Base-by-base conservation (phyloP, 2,113 vertebrate genomes). In the Tricholaema leucomelas region DNA sequence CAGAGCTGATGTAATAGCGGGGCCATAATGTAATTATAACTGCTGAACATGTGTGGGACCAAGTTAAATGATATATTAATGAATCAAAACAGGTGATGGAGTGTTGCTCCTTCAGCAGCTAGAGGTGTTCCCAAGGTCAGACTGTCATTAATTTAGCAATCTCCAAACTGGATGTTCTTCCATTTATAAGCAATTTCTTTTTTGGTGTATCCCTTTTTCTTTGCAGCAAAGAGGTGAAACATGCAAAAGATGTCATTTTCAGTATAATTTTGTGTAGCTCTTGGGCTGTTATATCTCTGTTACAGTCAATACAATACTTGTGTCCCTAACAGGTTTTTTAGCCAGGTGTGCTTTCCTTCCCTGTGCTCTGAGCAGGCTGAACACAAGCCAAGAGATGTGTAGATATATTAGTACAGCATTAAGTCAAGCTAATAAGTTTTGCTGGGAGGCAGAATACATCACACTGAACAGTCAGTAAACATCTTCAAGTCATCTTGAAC, bases 21-120 rank as follows among this genome's bases (percentile, higher is more conserved):
- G 96, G 87, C 97, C 92, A 91, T 98, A 98, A 98, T 97, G 97
- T 97, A 98, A 98, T 98, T 98, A 98, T 97, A 98, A 97, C 94
- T 94, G 95, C 96, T 94, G 97, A 97, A 97, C 97, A 97, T 97
- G 97, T 98, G 97, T 98, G 97, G 97, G 97, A 97, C 86, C 95
- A 96, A 97, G 97, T 97, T 97, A 97, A 97, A 98, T 94, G 96
- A 98, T 97, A 97, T 97, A 97, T 97, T 98, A 97, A 98, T 97
- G 97, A 97, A 97, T 98, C 97, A 98, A 97, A 97, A 98, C 97
- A 98, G 97, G 97, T 97, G 97, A 97, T 97, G 94, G 97, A 98
- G 96, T 97, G 96, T 97, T 97, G 96, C 97, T 97, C 96, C 97
- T 97, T 97, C 96, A 91, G 96, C 86, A 55, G 96, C 97, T 96